Conservation (phyloP, 1,140 invertebrate genomes). For the Ericerus pela region DNA sequence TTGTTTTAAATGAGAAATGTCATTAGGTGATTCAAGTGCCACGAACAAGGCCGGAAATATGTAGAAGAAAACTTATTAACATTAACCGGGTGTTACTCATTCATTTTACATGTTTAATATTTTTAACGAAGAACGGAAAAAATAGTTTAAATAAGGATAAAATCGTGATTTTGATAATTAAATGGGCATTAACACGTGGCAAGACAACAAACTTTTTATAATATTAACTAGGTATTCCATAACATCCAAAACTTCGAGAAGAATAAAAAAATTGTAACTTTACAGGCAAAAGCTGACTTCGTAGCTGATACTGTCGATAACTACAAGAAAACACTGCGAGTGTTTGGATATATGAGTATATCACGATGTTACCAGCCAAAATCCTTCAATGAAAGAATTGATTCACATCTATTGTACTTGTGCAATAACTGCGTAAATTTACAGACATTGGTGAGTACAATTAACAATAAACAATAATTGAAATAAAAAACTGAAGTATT, state of each 20-base stretch:
- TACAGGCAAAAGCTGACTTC: constrained; percentile 33
- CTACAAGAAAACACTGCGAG: constrained; percentile 38
- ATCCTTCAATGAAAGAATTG: constrained; percentile 47
- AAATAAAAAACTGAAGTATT: background rate
- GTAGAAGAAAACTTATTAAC: no score
- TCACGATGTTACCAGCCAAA: constrained; percentile 42
- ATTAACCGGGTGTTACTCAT: no score
- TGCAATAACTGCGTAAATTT: constrained; percentile 43
- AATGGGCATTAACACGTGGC: no score
- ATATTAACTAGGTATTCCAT: no score
- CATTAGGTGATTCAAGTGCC: background rate
- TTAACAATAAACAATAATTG: background rate
- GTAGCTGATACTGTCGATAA: constrained; percentile 39
- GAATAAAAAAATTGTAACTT: no score
- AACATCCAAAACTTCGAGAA: no score
- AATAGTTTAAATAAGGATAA: no score
- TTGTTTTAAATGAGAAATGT: background rate
- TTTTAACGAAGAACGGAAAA: no score
- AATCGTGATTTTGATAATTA: no score
- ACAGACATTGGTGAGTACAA: constrained; percentile 40
- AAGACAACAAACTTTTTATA: no score
- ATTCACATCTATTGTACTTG: constrained; percentile 43
- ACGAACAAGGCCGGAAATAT: background rate
- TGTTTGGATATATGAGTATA: constrained; percentile 46
- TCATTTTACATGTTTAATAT: no score